These are phyloP conservation scores for Aplysia californica DNA, from an alignment of 1,140 invertebrate genomes.

Conservation along the genomic window DNA sequence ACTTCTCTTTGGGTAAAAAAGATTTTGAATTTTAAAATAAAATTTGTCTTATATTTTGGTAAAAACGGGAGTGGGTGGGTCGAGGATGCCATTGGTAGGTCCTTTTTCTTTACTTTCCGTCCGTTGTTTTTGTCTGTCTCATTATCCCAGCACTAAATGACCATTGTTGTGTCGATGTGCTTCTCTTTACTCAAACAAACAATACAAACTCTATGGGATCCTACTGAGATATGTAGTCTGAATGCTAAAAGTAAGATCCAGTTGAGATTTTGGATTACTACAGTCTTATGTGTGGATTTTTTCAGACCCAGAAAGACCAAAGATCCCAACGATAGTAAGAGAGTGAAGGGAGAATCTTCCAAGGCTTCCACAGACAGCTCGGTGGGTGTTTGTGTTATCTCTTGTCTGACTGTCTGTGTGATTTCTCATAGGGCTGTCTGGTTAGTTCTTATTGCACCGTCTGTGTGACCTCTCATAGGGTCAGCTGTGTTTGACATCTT, in stretches of 20 bases:
- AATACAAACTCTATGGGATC: not conserved
- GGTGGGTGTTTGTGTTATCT: not conserved
- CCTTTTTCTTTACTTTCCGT: too few species aligned
- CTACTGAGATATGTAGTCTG: not conserved
- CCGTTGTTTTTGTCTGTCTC: too few species aligned
- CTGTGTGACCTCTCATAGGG: not conserved
- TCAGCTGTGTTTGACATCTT: not conserved
- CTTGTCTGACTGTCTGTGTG: not conserved
- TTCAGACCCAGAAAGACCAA: slow-evolving; percentile 31
- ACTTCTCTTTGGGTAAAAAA: too few species aligned
- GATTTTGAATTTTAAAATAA: too few species aligned
- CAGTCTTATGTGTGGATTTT: not conserved
- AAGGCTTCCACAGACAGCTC: slow-evolving; percentile 28
- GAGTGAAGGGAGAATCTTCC: slow-evolving; percentile 34
- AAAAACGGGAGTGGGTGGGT: too few species aligned
- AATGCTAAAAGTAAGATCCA: not conserved
- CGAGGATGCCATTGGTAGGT: too few species aligned
- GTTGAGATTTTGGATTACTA: not conserved
- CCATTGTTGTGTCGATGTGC: not conserved
- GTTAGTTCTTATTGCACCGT: not conserved
- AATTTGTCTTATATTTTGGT: too few species aligned
- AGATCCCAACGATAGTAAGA: slow-evolving; percentile 15
- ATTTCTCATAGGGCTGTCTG: not conserved
- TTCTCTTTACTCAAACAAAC: not conserved
- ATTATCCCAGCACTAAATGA: too few species aligned